Conservation (phyloP, 2,113 vertebrate genomes). For the Nothobranchius kuhntae region DNA sequence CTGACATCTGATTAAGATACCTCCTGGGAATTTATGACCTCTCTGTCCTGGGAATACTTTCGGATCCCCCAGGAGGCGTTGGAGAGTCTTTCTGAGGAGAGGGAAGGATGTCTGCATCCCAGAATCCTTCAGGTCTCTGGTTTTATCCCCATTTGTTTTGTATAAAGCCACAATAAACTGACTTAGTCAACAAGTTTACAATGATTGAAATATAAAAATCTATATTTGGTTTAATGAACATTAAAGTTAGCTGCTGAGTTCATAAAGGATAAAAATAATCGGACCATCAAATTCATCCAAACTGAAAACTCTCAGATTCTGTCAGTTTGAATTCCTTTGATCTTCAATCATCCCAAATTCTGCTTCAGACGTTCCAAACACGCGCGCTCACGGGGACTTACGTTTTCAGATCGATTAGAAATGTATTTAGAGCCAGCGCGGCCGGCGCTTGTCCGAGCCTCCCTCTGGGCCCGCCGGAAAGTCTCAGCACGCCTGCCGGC, state of each 20-base stretch:
- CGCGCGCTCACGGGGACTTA: not conserved
- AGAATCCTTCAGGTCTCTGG: too few species aligned
- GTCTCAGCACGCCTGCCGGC: not conserved
- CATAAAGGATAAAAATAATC: not conserved
- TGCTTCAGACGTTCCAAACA: not conserved
- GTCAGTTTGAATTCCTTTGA: slow-evolving; percentile 10
- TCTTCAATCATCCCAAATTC: slow-evolving; percentile 17
- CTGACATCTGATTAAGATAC: too few species aligned
- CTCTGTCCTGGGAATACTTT: too few species aligned
- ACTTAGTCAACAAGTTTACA: not conserved
- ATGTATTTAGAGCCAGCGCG: slow-evolving; percentile 17
- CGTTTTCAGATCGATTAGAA: slow-evolving; percentile 33
- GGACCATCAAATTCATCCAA: slow-evolving; percentile 3
- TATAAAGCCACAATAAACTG: not conserved
- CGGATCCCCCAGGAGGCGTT: too few species aligned
- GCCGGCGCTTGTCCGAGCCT: not conserved
- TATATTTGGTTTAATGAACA: not conserved
- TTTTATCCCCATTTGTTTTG: too few species aligned
- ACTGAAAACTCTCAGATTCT: not conserved
- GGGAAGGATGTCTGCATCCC: too few species aligned
- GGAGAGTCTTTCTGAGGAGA: too few species aligned
- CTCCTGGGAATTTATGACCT: too few species aligned
- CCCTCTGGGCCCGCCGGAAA: not conserved
- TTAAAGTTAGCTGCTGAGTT: not conserved
- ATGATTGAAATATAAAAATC: not conserved